Evolutionary conservation across 2,113 vertebrate species (phyloP).

Genomic region (rabbit (Oryctolagus cuniculus)): DNA sequence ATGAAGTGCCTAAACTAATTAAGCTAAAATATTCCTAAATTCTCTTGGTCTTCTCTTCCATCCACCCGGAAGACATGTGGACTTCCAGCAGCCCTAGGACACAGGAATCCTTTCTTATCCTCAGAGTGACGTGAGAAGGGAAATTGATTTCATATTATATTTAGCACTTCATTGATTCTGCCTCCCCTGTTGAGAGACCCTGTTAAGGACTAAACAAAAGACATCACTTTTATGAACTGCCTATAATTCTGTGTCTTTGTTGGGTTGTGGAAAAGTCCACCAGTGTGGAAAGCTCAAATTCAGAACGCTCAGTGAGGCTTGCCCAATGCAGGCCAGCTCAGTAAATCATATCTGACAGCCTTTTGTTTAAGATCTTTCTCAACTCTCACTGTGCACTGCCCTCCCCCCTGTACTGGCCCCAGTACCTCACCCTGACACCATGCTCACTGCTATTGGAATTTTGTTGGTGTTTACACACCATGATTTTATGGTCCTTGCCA

Average conservation of each 20-base stretch:
- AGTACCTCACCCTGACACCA: background rate
- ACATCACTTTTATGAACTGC: constrained; percentile 84
- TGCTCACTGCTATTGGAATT: background rate
- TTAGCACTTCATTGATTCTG: constrained; percentile 83
- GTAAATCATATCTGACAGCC: constrained; percentile 88
- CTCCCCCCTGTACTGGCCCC: background rate
- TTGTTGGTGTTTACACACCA: constrained; percentile 14
- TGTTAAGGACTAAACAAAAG: constrained; percentile 84
- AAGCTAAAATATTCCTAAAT: constrained; percentile 58
- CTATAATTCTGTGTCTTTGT: constrained; percentile 85
- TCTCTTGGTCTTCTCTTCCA: constrained; percentile 26
- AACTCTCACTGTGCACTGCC: background rate
- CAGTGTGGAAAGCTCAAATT: constrained; percentile 81
- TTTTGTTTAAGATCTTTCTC: constrained; percentile 83
- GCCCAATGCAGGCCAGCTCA: constrained; percentile 75
- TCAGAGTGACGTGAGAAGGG: constrained; percentile 70
- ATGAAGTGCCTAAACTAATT: constrained; percentile 70
- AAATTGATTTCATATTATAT: constrained; percentile 87
- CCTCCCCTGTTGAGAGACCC: constrained; percentile 78
- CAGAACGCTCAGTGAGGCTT: constrained; percentile 86
- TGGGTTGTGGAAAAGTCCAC: constrained; percentile 76
- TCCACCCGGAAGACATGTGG: constrained; percentile 38
- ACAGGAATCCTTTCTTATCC: constrained; percentile 65
- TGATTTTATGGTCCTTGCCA: constrained; percentile 35
- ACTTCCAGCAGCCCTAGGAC: background rate